Evolutionary conservation across 2,888 invertebrate genomes (phyloP).

Genomic region (Temnothorax rugatulus): DNA sequence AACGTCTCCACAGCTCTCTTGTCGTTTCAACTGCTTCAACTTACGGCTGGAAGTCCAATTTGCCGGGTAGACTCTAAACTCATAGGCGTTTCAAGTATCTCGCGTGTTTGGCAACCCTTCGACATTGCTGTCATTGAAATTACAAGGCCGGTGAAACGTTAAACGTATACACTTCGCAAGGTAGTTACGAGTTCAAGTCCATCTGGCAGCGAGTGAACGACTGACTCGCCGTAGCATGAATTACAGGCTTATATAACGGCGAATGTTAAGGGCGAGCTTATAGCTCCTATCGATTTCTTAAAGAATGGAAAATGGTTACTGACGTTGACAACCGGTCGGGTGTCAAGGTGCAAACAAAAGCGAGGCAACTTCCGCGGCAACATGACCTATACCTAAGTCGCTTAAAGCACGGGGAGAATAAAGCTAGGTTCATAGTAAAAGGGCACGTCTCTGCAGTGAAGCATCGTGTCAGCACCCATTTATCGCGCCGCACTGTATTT

Average conservation of each 20-base stretch:
- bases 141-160: background rate
- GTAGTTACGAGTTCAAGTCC: background rate
- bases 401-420: constrained; percentile 23
- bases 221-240: constrained; percentile 14
- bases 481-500: constrained; percentile 48
- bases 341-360: constrained; percentile 53
- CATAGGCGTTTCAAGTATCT: background rate
- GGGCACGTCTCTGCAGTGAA: constrained; percentile 40
- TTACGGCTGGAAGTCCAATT: background rate
- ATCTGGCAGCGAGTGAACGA: constrained; percentile 13
- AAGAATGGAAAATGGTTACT: constrained; percentile 32
- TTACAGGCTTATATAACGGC: constrained; percentile 31
- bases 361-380: constrained; percentile 36
- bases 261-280: constrained; percentile 13
- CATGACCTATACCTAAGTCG: constrained; percentile 39
- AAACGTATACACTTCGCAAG: background rate
- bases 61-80: background rate
- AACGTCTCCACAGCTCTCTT: background rate
- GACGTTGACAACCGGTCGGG: constrained; percentile 52
- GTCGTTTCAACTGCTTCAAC: background rate
- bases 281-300: constrained; percentile 46
- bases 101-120: background rate
- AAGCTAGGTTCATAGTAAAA: constrained; percentile 51
- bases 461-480: constrained; percentile 49
- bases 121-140: background rate